Evolutionary conservation across 2,113 vertebrate species (phyloP).

Genomic region (Gasterosteus aculeatus): DNA sequence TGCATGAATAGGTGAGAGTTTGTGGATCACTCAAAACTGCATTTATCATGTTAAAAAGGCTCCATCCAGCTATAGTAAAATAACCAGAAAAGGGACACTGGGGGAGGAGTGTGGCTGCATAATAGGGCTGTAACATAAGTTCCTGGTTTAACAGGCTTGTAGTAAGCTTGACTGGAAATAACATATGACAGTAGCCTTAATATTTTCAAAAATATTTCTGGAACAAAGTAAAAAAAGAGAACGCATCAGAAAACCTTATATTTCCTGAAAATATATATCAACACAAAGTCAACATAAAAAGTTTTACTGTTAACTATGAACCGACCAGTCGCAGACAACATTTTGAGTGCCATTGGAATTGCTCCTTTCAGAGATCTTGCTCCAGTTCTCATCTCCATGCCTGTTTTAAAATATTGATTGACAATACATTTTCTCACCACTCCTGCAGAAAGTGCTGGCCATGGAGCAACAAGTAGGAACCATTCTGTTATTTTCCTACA

Average conservation of each 20-base stretch:
- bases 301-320: not conserved
- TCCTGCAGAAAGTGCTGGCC: not conserved
- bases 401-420: not conserved
- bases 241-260: too few species aligned
- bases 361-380: too few species aligned
- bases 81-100: not conserved
- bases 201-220: not conserved
- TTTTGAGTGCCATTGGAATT: too few species aligned
- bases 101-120: not conserved
- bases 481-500: not conserved
- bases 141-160: not conserved
- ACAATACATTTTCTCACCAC: not conserved
- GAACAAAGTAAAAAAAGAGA: not conserved
- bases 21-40: conserved; percentile 2
- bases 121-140: not conserved
- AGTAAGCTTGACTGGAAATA: not conserved
- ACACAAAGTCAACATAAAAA: not conserved
- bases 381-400: not conserved
- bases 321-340: too few species aligned
- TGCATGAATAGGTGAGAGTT: conserved; percentile 9
- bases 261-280: not conserved
- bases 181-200: not conserved
- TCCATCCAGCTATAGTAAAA: not conserved
- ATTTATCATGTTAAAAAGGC: conserved; percentile 1
- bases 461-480: not conserved